Conservation (phyloP, 2,797 vertebrate species). For the Cynopterus sphinx region DNA sequence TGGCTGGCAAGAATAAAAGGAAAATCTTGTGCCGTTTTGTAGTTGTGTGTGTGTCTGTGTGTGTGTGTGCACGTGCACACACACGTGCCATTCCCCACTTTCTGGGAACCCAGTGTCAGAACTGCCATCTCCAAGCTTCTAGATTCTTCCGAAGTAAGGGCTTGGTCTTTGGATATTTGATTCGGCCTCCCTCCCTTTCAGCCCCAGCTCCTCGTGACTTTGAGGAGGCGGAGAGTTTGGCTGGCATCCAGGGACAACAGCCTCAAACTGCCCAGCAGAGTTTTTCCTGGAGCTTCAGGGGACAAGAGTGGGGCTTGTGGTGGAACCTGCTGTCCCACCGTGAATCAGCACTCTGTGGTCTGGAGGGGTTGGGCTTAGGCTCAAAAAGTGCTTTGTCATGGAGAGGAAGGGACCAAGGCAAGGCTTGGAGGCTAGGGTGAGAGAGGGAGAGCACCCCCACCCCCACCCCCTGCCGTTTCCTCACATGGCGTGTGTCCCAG, state of each 20-base stretch:
- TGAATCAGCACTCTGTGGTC: constrained; percentile 73
- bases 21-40: background rate
- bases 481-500: background rate
- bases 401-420: background rate
- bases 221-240: constrained; percentile 17
- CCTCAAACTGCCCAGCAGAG: background rate
- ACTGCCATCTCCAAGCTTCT: background rate
- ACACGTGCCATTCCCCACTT: background rate
- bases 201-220: constrained; percentile 48
- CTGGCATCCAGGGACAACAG: background rate
- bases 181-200: background rate
- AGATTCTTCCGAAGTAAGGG: background rate
- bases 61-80: too few relatives aligned
- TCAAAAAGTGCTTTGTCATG: constrained; percentile 71
- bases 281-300: background rate
- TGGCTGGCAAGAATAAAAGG: background rate
- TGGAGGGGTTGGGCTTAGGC: background rate
- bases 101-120: background rate
- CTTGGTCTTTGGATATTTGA: constrained; percentile 31
- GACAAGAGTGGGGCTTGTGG: rapidly evolving
- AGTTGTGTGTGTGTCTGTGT: background rate
- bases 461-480: background rate
- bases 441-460: background rate
- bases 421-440: background rate
- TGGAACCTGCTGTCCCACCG: background rate